These are phyloP conservation scores for Paradisaea rubra DNA, from an alignment of 2,113 vertebrate genomes.

Conservation along the genomic window DNA sequence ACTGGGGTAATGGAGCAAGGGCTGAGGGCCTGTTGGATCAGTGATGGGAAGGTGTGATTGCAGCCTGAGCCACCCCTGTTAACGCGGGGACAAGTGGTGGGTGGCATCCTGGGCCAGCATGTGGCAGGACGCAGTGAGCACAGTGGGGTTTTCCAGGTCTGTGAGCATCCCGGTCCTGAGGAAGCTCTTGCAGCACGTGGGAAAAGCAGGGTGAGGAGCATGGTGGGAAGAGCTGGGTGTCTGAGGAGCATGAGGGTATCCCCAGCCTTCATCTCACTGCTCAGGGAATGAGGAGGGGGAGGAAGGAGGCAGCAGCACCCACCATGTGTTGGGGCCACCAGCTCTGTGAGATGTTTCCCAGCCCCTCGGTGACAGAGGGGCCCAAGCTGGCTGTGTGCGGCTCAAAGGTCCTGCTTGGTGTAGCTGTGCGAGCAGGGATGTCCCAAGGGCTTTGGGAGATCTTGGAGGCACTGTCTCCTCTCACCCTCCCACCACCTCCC, in stretches of 20 bases:
- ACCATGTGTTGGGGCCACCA: neutral
- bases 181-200: neutral
- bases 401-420: rapidly evolving
- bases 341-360: neutral
- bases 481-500: neutral
- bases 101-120: neutral
- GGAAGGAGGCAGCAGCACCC: neutral
- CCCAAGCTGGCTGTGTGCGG: neutral
- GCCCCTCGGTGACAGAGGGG: neutral
- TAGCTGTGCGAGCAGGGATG: neutral
- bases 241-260: neutral
- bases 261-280: neutral
- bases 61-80: neutral
- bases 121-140: neutral
- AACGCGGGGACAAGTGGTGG: rapidly evolving
- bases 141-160: neutral
- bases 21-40: neutral
- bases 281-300: neutral
- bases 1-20: neutral
- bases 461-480: neutral
- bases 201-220: neutral
- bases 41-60: neutral
- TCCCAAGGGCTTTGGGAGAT: neutral
- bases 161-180: neutral
- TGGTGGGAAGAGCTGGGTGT: neutral